phyloP scores from a whole-genome alignment of 2,888 invertebrate genomes.

The Idaea dimidiata region DNA sequence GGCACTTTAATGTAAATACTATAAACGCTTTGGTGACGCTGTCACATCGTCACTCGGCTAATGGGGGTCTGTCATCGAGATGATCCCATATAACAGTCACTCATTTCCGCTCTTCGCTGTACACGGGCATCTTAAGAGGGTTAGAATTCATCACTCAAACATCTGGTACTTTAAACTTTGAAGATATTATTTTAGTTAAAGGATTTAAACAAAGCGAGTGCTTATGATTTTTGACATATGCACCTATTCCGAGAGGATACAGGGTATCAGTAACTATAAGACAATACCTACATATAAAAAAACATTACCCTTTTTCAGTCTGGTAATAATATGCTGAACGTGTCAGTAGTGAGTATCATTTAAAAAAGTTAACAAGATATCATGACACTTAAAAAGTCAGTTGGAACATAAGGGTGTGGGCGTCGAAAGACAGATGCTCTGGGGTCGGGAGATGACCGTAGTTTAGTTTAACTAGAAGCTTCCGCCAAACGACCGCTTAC shows the following conservation, averaged over 20 bases:
- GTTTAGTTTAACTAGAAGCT: constrained; percentile 73
- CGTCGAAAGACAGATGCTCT: constrained; percentile 58
- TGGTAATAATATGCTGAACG: constrained; percentile 47
- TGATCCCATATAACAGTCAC: constrained; percentile 64
- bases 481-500: constrained; percentile 59
- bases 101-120: constrained; percentile 61
- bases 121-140: constrained; percentile 41
- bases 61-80: constrained; percentile 70
- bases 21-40: constrained; percentile 54
- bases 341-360: constrained; percentile 58
- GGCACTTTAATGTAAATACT: constrained; percentile 47
- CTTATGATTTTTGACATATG: neutral
- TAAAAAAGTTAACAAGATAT: constrained; percentile 53
- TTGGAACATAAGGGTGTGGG: constrained; percentile 63
- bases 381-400: constrained; percentile 47
- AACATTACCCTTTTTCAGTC: too few species aligned
- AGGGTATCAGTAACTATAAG: constrained; percentile 44
- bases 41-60: constrained; percentile 71
- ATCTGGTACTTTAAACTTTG: constrained; percentile 22
- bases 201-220: neutral
- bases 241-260: constrained; percentile 42
- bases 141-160: constrained; percentile 35
- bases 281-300: constrained; percentile 17
- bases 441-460: constrained; percentile 69
- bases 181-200: constrained; percentile 12